Conservation (phyloP, 2,797 vertebrate species). For the Staurois parvus region DNA sequence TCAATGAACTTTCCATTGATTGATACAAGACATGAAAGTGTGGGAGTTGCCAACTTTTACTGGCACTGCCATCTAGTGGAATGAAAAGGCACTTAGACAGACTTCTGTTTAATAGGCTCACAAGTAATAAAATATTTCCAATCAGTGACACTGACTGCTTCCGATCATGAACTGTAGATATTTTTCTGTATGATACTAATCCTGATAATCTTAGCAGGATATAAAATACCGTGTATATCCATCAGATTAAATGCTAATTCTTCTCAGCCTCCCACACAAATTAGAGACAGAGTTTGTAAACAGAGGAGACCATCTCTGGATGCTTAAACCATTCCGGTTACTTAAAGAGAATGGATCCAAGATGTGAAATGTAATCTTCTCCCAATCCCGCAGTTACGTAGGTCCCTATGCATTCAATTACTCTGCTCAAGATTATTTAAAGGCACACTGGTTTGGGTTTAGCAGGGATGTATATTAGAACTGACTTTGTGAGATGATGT, state of each 20-base stretch:
- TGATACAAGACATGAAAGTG: background rate
- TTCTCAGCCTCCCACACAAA: slow-evolving; percentile 28
- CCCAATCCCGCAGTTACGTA: slow-evolving; percentile 29
- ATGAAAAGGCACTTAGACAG: background rate
- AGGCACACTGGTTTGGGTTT: background rate
- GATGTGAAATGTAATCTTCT: slow-evolving; percentile 53
- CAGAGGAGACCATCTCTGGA: slow-evolving; percentile 22
- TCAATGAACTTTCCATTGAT: background rate
- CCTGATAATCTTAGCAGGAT: slow-evolving; percentile 7
- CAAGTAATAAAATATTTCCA: background rate
- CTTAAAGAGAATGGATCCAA: slow-evolving; percentile 48
- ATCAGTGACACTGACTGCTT: background rate
- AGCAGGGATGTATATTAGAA: background rate
- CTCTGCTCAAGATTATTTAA: slow-evolving; percentile 17
- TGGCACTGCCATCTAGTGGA: slow-evolving; percentile 23
- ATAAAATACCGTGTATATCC: slow-evolving; percentile 21
- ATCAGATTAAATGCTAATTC: slow-evolving; percentile 37
- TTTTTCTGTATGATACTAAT: slow-evolving; percentile 6
- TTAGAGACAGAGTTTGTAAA: slow-evolving; percentile 40
- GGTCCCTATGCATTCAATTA: slow-evolving; percentile 40
- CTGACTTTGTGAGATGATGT: background rate
- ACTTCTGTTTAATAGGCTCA: background rate
- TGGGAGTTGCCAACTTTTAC: background rate
- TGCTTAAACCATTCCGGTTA: slow-evolving; percentile 37
- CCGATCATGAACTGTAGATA: background rate